These are phyloP conservation scores for Salvator merianae DNA, from an alignment of 2,113 vertebrate species.

Conservation along the genomic window DNA sequence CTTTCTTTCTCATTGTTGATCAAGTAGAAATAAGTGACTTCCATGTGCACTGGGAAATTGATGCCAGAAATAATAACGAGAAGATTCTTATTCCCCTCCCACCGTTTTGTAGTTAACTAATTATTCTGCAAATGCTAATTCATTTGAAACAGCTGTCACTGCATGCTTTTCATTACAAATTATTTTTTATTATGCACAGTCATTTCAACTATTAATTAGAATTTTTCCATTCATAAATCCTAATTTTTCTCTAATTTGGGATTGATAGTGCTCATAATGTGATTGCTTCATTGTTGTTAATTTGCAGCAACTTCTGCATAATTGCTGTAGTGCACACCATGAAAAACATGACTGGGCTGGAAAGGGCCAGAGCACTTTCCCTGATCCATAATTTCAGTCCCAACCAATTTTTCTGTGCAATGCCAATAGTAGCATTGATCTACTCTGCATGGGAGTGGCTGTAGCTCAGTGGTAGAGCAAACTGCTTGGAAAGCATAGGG, in stretches of 20 bases:
- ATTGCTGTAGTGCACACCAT: too few relatives aligned
- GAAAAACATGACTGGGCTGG: too few relatives aligned
- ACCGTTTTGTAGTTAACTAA: not conserved
- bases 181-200: not conserved
- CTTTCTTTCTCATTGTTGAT: not conserved
- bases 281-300: not conserved
- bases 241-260: not conserved
- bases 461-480: too few relatives aligned
- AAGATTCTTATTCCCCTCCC: not conserved
- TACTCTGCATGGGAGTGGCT: too few relatives aligned
- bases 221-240: not conserved
- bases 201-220: not conserved
- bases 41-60: not conserved
- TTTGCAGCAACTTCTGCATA: too few relatives aligned
- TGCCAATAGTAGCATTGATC: not conserved
- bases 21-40: not conserved
- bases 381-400: not conserved
- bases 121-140: not conserved
- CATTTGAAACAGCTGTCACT: not conserved
- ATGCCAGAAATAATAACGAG: not conserved
- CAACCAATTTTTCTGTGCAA: not conserved
- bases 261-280: not conserved
- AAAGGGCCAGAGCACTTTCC: too few relatives aligned
- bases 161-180: not conserved
- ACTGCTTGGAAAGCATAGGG: too few relatives aligned